Evolutionary conservation across 92 coral and sea anemone genomes (phyloP).

Genomic region (Porites evermanni): DNA sequence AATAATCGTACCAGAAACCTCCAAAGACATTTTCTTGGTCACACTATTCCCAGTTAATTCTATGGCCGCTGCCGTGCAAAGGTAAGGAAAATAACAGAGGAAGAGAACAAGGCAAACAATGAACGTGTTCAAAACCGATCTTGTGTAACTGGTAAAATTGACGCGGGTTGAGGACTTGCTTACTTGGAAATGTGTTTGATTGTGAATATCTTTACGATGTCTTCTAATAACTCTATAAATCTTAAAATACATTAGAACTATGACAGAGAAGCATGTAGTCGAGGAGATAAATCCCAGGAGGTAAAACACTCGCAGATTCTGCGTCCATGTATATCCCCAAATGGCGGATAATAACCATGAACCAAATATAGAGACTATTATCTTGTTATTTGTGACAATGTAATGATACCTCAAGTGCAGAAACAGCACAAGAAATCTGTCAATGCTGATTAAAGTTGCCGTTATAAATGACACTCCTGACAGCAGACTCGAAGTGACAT

Average conservation of each 20-base stretch:
- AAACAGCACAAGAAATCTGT: conserved; percentile 24
- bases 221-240: conserved; percentile 25
- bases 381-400: conserved; percentile 10
- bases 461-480: conserved; percentile 38
- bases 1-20: conserved; percentile 28
- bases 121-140: conserved; percentile 32
- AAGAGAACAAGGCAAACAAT: conserved; percentile 30
- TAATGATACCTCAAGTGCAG: conserved; percentile 23
- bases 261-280: conserved; percentile 10
- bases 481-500: conserved; percentile 16
- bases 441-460: conserved; percentile 28
- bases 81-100: conserved; percentile 35
- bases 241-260: conserved; percentile 20
- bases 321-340: conserved; percentile 33
- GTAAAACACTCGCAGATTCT: conserved; percentile 13
- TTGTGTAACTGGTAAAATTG: conserved; percentile 12
- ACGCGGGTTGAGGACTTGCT: conserved; percentile 12
- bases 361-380: conserved; percentile 8
- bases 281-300: conserved; percentile 29
- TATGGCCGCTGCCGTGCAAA: conserved; percentile 20
- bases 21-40: conserved; percentile 21
- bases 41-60: conserved; percentile 9
- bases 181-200: conserved; percentile 8
- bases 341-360: conserved; percentile 21
- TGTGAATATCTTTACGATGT: conserved; percentile 22